phyloP scores from a whole-genome alignment of 2,797 vertebrate species.

The Propithecus deckenii region DNA sequence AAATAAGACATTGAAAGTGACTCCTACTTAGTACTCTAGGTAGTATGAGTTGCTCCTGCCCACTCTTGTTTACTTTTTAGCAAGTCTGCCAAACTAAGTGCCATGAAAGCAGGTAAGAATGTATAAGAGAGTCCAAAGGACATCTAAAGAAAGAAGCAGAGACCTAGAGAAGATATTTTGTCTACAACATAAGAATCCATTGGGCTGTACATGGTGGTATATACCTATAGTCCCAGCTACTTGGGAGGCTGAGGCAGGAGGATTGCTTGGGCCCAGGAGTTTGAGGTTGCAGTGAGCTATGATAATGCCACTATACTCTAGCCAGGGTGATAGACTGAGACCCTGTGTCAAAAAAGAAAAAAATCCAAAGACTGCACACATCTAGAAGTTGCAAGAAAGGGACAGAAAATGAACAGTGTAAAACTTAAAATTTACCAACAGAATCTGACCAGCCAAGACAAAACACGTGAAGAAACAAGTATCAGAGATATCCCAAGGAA shows the following conservation, averaged over 20 bases:
- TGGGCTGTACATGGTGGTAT: no score
- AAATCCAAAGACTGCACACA: neutral
- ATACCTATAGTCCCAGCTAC: no score
- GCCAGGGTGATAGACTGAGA: no score
- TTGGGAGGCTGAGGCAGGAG: no score
- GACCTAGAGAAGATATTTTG: neutral
- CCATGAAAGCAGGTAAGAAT: neutral
- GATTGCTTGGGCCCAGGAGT: no score
- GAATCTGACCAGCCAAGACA: neutral
- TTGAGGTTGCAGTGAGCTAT: no score
- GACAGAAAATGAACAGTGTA: conserved; percentile 19
- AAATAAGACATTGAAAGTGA: conserved; percentile 16
- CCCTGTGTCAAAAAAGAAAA: no score
- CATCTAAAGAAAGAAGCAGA: neutral
- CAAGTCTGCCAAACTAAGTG: neutral
- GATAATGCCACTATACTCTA: no score
- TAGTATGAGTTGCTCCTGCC: neutral
- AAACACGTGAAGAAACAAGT: neutral
- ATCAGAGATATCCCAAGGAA: neutral
- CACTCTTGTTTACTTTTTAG: neutral
- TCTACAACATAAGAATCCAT: neutral
- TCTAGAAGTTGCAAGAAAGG: conserved; percentile 15
- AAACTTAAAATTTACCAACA: neutral
- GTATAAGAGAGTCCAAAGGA: neutral
- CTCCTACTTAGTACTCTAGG: neutral